Percentiles rank a stretch among this genome's conserved stretches.
These are phyloP conservation scores for Pipistrellus pipistrellus DNA, from an alignment of 2,797 vertebrate species.

Conservation along the genomic window DNA sequence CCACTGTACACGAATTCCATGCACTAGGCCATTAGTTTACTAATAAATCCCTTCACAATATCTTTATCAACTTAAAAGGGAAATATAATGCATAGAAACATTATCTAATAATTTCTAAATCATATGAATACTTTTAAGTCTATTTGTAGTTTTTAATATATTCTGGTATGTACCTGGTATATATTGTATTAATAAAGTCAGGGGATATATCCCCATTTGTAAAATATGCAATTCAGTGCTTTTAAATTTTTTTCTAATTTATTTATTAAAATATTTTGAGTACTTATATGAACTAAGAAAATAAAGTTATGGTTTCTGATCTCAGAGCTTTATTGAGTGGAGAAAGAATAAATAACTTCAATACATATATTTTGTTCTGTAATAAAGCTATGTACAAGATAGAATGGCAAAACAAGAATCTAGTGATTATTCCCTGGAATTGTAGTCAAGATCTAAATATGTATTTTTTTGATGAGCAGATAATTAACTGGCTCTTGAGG, in stretches of 20 bases:
- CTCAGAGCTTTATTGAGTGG: neutral
- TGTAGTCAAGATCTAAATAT: neutral
- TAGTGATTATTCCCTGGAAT: neutral
- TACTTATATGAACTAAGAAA: neutral
- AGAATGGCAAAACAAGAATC: neutral
- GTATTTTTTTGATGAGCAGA: neutral
- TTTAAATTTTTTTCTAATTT: conserved; percentile 1
- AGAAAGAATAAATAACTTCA: neutral
- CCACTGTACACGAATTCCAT: no score
- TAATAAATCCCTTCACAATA: conserved; percentile 30
- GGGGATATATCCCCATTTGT: neutral
- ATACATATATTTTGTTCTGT: neutral
- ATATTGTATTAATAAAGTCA: neutral
- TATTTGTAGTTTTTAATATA: neutral
- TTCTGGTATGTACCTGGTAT: neutral
- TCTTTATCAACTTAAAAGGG: neutral
- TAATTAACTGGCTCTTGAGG: neutral
- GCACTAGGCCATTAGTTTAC: neutral
- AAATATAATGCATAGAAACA: neutral
- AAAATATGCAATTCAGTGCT: neutral
- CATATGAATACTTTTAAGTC: neutral
- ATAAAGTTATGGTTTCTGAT: neutral
- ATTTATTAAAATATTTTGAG: conserved; percentile 12
- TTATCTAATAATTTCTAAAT: conserved; percentile 15
- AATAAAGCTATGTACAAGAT: neutral